Percentiles rank a stretch among this genome's conserved stretches.
Conservation (phyloP, 1,140 invertebrate genomes). For the Cydia amplana region DNA sequence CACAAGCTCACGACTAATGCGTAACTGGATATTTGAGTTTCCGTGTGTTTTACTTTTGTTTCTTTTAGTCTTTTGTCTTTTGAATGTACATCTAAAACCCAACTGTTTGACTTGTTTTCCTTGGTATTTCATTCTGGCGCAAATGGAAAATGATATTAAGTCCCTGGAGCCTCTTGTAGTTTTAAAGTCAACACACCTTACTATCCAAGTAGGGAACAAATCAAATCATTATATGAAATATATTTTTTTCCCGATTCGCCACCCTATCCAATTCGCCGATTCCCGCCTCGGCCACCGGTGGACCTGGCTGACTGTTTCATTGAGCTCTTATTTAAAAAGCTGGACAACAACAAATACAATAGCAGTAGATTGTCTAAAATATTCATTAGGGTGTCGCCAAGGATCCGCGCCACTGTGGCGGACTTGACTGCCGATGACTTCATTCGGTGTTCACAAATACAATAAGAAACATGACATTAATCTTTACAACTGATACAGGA, state of each 20-base stretch:
- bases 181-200: neutral
- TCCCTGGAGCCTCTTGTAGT: neutral
- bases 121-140: neutral
- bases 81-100: neutral
- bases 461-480: constrained; percentile 26
- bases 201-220: no score
- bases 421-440: constrained; percentile 22
- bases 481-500: constrained; percentile 5
- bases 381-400: constrained; percentile 31
- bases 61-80: neutral
- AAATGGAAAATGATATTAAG: neutral
- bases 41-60: constrained; percentile 6
- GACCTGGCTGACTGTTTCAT: no score
- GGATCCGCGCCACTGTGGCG: constrained; percentile 24
- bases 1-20: constrained; percentile 28
- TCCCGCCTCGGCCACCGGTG: no score
- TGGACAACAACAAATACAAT: constrained; percentile 17
- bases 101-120: no score
- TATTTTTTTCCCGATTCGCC: no score
- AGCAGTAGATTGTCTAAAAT: constrained; percentile 15
- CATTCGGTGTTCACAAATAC: constrained; percentile 17
- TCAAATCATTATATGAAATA: no score
- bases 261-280: no score
- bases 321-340: neutral
- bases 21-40: constrained; percentile 26